Base-by-base conservation (phyloP, 1,140 invertebrate genomes). In the Megathymus violae region DNA sequence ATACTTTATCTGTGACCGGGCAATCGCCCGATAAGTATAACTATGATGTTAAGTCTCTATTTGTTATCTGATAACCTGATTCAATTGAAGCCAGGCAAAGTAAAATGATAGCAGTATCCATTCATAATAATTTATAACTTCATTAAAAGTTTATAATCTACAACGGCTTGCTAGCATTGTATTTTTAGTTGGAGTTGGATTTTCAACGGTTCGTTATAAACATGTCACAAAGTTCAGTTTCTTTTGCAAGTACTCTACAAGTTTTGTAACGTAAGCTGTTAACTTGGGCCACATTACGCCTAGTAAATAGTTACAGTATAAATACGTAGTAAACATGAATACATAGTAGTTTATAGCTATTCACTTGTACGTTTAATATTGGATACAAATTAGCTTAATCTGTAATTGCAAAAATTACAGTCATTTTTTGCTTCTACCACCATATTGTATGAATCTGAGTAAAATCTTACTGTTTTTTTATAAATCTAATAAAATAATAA, bases 1-100 rank as follows among this genome's bases (percentile, higher is more conserved):
- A 80, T 76, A 79, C n/a, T n/a, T 70, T 71, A 76, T 59, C 66
- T 64, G 41, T 61, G 63, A 56, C 66, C 60, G 40, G 59, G 64
- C 50, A 71, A 74, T 79, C 70, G 62, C 46, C 65, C 62, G 78
- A 81, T 85, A 82, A 78, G 80, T 63, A 70, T 65, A 74, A 80
- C 76, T 10, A 11, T 22, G 19, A n/a, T 2, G 19, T 22, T 22
- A 22, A 5, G 19, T 22, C 19, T 22, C 19, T 22, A 2, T 22
- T 22, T 22, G 19, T 22, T 22, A 31, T 31, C 27, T 31, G 27
- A 31, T 31, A 31, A 31, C 27, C 27, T 31, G 7, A 31, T 31
- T 31, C 27, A 31, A 31, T 6, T 31, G 27, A 31, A 31, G 27
- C 27, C 27, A 31, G 27, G 27, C 27, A 31, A 31, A 31, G 27